These are phyloP conservation scores for Penaeus chinensis DNA, from an alignment of 1,140 invertebrate genomes.

Conservation along the genomic window DNA sequence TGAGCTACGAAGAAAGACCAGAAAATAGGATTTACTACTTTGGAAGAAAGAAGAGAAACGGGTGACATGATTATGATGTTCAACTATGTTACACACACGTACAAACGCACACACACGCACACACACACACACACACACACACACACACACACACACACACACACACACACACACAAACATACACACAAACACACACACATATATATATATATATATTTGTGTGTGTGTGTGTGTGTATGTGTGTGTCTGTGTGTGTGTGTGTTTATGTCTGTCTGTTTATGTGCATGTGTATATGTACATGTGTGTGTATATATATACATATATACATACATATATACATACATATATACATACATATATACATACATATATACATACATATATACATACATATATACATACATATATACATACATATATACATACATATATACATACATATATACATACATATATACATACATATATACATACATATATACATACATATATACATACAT, in stretches of 20 bases:
- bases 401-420: constrained; percentile 31
- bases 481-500: neutral
- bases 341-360: neutral
- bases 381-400: constrained; percentile 12
- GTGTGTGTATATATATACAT: too few relatives aligned
- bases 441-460: too few relatives aligned
- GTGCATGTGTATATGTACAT: neutral
- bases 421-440: constrained; percentile 13
- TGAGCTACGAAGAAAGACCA: too few relatives aligned
- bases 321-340: too few relatives aligned
- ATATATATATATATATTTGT: neutral
- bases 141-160: neutral
- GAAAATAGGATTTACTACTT: too few relatives aligned
- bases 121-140: neutral
- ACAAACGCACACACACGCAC: too few relatives aligned
- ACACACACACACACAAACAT: neutral
- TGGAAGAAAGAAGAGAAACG: too few relatives aligned
- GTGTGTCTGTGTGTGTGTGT: neutral
- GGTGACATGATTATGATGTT: too few relatives aligned
- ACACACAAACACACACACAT: neutral
- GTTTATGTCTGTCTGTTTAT: neutral
- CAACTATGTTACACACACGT: too few relatives aligned
- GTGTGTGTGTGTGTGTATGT: neutral
- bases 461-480: too few relatives aligned
- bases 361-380: neutral